Base-by-base conservation (phyloP, 2,888 invertebrate genomes). In the Thymelicus acteon region DNA sequence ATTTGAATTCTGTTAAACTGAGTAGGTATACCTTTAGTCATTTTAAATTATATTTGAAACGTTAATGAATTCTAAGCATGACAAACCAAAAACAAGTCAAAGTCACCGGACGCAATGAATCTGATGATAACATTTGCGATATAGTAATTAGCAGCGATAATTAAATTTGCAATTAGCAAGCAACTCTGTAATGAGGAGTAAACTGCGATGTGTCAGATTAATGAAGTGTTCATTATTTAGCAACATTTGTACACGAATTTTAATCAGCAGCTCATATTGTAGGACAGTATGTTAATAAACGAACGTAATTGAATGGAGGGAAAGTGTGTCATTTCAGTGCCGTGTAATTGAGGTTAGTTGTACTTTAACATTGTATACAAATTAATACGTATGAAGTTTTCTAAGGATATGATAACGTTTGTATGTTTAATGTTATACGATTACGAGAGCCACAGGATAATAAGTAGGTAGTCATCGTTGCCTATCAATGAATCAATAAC, bases 111-210 rank as follows among this genome's bases (percentile, higher is more conserved):
- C 31, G n/a, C 37, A 71, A 49, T 47, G 31, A 60, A 65, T 60
- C 65, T 48, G 70, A 64, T 71, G 49, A 60, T n/a, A 44, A 60
- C 60, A 65, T 71, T 65, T 13, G 60, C 60, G 52, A 15, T 52
- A 49, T 49, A 31, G 37, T 64, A 71, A 65, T 60, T 60, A 65
- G 60, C 44, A 31, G 48, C 60, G 31, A 49, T 70, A 64, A 70
- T 70, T 63, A 64, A 70, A 70, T 64, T 64, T 70, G 70, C 58
- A 70, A 70, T 70, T 58, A 69, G 63, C 63, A 58, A 69, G 58
- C 63, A 48, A n/a, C 58, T 15, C 19, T 58, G 49, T 69, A 69
- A 69, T 60, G 69, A 64, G 39, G 69, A 39, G 63, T 37, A 31
- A 58, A 58, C 69, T 64, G 63, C 40, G 48, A 24, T 62, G 61